Evolutionary conservation across 2,113 vertebrate genomes (phyloP), one percentile per base, ranked within the genome.

Genomic region (Cynocephalus volans): DNA sequence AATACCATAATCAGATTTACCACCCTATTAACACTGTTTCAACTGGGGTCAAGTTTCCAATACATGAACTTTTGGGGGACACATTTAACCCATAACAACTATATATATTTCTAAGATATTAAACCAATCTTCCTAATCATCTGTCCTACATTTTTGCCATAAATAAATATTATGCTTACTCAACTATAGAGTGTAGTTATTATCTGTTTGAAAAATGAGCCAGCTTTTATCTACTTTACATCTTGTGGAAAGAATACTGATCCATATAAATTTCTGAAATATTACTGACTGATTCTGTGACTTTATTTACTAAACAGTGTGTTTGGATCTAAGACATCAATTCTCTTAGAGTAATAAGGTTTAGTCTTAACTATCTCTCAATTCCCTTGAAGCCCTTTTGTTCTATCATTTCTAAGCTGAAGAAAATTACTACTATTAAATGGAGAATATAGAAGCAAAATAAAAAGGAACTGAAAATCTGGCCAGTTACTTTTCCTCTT

Each of bases 131-230:
- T 80, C 41, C 73, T 58, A 36, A 36, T 56, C 18, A 95, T 48
- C 28, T 26, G 6, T 60, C 69, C 41, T 41, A 41, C 41, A 41
- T 41, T 41, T 41, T 41, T 41, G 41, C 41, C 41, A 52, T 67
- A 18, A 80, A 45, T 45, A 41, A 94, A 50, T 86, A 80, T 7
- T 18, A 54, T 67, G 15, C 18, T 54, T 56, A 65, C n/a, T 87
- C 23, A 87, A 45, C 45, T 83, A 1, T 70, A 76, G 33, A 36
- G 23, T 86, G 1, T 17, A 70, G 36, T 83, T 52, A 50, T n/a
- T 64, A 41, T 70, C 41, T 65, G 13, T 70, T 93, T 96, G 65
- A 41, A 75, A 84, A 95, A 65, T 77, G 36, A 90, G 21, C 58
- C 69, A 87, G 0, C 9, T 60, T 84, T 91, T 95, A 45, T 75